These are phyloP conservation scores for Taenioides sp. DNA, from an alignment of 2,797 vertebrate species.

Conservation along the genomic window DNA sequence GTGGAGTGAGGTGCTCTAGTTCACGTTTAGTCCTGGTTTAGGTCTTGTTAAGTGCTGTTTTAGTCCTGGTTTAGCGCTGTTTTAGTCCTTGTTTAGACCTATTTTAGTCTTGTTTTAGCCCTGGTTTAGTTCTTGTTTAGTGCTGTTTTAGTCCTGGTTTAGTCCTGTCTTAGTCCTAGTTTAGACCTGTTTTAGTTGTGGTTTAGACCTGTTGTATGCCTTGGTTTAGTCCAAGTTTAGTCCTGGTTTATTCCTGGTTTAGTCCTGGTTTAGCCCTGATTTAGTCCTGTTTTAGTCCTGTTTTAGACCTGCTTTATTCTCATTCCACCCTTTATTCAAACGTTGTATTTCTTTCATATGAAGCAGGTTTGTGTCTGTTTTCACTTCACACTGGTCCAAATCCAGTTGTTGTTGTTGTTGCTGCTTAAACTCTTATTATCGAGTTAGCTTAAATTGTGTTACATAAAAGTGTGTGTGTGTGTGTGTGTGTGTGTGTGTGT, in stretches of 20 bases:
- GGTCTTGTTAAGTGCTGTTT: neutral
- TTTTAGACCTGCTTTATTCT: no score
- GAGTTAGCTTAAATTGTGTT: no score
- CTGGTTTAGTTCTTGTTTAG: neutral
- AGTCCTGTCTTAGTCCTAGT: neutral
- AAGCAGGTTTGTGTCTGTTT: no score
- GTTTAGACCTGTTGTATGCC: neutral
- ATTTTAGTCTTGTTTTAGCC: neutral
- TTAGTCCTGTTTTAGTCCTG: no score
- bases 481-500: no score
- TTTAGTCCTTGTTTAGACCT: neutral
- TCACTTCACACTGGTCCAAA: no score
- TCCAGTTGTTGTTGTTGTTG: constrained; percentile 2
- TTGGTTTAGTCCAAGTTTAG: neutral
- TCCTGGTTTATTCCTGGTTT: neutral
- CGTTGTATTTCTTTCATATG: neutral
- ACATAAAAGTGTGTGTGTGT: no score
- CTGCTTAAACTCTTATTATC: neutral
- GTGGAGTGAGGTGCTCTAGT: no score
- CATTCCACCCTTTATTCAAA: no score
- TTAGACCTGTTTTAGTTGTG: neutral
- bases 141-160: neutral
- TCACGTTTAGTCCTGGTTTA: neutral
- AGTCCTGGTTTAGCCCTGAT: neutral
- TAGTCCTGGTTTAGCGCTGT: neutral